These are phyloP conservation scores for Craniophora ligustri DNA, from an alignment of 2,888 invertebrate species.

Conservation along the genomic window DNA sequence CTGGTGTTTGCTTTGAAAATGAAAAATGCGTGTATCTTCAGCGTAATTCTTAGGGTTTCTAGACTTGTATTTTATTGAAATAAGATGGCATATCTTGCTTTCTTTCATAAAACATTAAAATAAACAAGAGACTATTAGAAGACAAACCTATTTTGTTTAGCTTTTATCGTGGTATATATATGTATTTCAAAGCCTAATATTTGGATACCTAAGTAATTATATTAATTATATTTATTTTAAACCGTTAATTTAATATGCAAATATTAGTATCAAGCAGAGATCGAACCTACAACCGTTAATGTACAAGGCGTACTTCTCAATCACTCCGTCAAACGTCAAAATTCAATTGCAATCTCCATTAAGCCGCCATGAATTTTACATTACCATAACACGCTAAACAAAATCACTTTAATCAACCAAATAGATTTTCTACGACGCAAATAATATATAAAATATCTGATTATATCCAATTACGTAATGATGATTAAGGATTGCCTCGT, in stretches of 20 bases:
- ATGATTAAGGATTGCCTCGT: too few relatives aligned
- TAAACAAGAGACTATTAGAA: background rate
- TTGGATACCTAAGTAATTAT: too few relatives aligned
- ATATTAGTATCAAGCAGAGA: too few relatives aligned
- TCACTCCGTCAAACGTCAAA: too few relatives aligned
- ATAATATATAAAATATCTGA: slow-evolving; percentile 19
- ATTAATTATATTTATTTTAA: too few relatives aligned
- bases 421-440: slow-evolving; percentile 12
- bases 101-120: slow-evolving; percentile 1
- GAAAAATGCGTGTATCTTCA: slow-evolving; percentile 36
- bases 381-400: slow-evolving; percentile 28
- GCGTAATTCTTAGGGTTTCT: slow-evolving; percentile 25
- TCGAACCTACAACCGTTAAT: too few relatives aligned
- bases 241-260: too few relatives aligned
- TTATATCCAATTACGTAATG: slow-evolving; percentile 38
- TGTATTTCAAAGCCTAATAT: too few relatives aligned
- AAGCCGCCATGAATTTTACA: slow-evolving; percentile 38
- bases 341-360: background rate
- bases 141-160: background rate
- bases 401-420: slow-evolving; percentile 17
- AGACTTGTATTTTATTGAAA: slow-evolving; percentile 20
- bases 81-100: slow-evolving; percentile 9
- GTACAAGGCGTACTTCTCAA: too few relatives aligned
- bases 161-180: background rate
- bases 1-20: slow-evolving; percentile 18